Percentiles rank a stretch among this genome's conserved stretches.
Conservation (phyloP, 64 coral and sea anemone species). For the Montipora foliosa region DNA sequence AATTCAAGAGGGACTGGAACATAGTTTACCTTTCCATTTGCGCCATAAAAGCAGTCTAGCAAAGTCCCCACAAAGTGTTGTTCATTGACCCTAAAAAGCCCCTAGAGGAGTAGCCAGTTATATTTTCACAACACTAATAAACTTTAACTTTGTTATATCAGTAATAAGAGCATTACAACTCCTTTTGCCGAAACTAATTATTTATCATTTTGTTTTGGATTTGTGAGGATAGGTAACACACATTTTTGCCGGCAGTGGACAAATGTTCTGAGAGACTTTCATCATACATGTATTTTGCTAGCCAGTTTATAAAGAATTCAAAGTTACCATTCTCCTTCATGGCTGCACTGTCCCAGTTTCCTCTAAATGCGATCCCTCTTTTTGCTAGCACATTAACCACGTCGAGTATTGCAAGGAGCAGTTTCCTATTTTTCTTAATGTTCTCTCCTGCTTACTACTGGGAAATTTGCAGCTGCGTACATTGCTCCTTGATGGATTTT, state of each 20-base stretch:
- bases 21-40: too few relatives aligned
- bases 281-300: slow-evolving; percentile 49
- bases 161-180: slow-evolving; percentile 60
- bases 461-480: slow-evolving; percentile 61
- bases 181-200: slow-evolving; percentile 31
- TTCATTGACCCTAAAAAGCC: too few relatives aligned
- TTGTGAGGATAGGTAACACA: slow-evolving; percentile 62
- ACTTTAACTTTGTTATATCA: slow-evolving; percentile 55
- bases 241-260: slow-evolving; percentile 50
- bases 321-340: slow-evolving; percentile 70
- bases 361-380: slow-evolving; percentile 73
- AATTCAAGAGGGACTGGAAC: too few relatives aligned
- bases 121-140: slow-evolving; percentile 56
- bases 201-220: slow-evolving; percentile 83
- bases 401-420: slow-evolving; percentile 63
- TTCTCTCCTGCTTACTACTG: slow-evolving; percentile 34
- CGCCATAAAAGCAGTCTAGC: too few relatives aligned
- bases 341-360: slow-evolving; percentile 64
- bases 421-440: slow-evolving; percentile 65
- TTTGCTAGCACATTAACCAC: slow-evolving; percentile 65
- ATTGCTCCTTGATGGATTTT: slow-evolving; percentile 65
- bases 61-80: too few relatives aligned
- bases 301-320: slow-evolving; percentile 73
- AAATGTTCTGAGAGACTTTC: slow-evolving; percentile 54
- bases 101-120: too few relatives aligned